Conservation (phyloP, 2,888 invertebrate genomes). For the Caradrina kadenii region DNA sequence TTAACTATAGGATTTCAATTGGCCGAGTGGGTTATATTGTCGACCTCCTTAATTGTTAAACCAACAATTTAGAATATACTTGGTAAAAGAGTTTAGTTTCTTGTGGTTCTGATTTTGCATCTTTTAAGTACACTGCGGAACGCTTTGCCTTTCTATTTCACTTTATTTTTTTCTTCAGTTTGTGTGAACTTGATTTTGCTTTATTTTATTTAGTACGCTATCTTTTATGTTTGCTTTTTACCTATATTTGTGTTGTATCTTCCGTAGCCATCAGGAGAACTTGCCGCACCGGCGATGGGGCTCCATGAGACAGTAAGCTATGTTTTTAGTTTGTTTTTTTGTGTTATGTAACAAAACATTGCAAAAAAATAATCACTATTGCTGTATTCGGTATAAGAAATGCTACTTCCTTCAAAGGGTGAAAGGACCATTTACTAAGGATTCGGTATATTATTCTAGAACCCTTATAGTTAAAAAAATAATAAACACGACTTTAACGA, state of each 20-base stretch:
- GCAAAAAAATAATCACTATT: background rate
- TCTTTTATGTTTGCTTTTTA: slow-evolving; percentile 72
- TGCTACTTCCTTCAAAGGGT: no score
- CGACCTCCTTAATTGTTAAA: slow-evolving; percentile 14
- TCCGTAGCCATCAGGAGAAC: slow-evolving; percentile 89
- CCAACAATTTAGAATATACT: background rate
- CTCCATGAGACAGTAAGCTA: slow-evolving; percentile 90
- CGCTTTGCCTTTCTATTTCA: slow-evolving; percentile 44
- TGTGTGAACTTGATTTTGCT: slow-evolving; percentile 56
- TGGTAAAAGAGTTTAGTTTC: background rate
- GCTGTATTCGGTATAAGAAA: no score
- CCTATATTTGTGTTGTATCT: slow-evolving; percentile 80
- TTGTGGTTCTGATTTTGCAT: slow-evolving; percentile 21
- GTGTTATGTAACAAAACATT: slow-evolving; percentile 27
- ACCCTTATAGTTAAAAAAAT: no score
- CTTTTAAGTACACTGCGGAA: slow-evolving; percentile 22
- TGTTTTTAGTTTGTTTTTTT: slow-evolving; percentile 60
- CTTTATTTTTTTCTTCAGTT: slow-evolving; percentile 39
- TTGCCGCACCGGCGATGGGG: slow-evolving; percentile 89
- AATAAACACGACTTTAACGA: no score
- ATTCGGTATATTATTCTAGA: no score
- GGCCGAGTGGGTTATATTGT: background rate
- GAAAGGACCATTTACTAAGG: no score
- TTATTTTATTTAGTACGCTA: slow-evolving; percentile 50
- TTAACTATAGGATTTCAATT: no score